phyloP scores from a whole-genome alignment of 35 echinoderm and acorn worm species.

The Strongylocentrotus purpuratus region DNA sequence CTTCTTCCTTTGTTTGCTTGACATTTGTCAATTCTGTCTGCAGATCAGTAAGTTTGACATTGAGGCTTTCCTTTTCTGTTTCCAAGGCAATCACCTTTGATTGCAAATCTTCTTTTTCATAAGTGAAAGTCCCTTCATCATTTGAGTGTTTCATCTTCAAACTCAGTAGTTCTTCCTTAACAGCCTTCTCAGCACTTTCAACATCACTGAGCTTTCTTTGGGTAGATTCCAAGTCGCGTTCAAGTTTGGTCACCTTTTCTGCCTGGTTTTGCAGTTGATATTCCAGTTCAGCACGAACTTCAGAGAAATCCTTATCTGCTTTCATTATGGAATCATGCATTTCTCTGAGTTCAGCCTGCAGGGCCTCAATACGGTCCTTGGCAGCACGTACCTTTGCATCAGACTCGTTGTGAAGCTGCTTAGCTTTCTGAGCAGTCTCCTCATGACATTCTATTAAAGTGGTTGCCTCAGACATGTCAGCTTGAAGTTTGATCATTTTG shows the following conservation, averaged over 20 bases:
- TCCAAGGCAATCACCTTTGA: background rate
- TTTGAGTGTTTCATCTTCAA: background rate
- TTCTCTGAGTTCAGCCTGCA: background rate
- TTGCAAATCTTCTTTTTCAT: slow-evolving; percentile 15
- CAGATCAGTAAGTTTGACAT: background rate
- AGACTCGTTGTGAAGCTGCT: background rate
- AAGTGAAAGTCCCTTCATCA: background rate
- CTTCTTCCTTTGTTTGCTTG: slow-evolving; percentile 39
- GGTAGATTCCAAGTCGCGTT: slow-evolving; percentile 9
- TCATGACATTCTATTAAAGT: background rate
- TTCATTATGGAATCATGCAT: background rate
- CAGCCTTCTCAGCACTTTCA: background rate
- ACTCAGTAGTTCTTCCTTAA: slow-evolving; percentile 36
- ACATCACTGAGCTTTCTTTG: background rate
- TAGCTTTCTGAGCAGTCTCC: background rate
- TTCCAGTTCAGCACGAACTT: slow-evolving; percentile 28
- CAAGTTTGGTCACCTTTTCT: background rate
- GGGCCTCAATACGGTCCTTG: background rate
- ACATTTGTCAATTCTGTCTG: background rate
- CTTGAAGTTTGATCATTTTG: slow-evolving; percentile 26
- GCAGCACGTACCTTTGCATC: background rate
- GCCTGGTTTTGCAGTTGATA: background rate
- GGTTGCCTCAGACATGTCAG: background rate
- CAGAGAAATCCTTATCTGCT: background rate
- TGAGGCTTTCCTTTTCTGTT: background rate